Conservation (phyloP, 2,113 vertebrate species). For the Mesitornis unicolor region DNA sequence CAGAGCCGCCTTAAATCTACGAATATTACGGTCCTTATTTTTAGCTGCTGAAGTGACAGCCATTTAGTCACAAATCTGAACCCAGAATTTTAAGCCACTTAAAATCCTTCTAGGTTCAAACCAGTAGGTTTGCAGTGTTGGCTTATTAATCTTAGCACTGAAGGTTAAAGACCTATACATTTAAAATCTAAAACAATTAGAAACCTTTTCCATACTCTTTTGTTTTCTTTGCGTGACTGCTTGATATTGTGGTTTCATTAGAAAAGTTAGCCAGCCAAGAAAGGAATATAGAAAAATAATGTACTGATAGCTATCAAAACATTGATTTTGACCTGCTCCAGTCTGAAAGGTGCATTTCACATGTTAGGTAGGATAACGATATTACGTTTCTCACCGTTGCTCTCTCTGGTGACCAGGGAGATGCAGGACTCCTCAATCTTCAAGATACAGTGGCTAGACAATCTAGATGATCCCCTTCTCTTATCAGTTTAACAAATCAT, state of each 20-base stretch:
- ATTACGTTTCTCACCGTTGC: fast-evolving
- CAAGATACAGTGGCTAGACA: not conserved
- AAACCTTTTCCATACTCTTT: not conserved
- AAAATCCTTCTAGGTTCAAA: not conserved
- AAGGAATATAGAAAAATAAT: not conserved
- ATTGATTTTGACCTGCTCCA: not conserved
- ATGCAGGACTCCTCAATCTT: not conserved
- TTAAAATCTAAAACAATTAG: not conserved
- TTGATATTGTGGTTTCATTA: not conserved
- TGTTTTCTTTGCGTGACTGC: not conserved
- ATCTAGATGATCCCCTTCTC: not conserved
- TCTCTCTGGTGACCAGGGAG: not conserved
- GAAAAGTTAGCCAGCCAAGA: not conserved
- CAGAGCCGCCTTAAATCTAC: constrained; percentile 10
- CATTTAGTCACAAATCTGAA: not conserved
- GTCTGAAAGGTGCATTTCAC: not conserved
- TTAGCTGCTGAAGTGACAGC: not conserved
- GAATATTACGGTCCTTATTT: not conserved
- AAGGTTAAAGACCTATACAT: not conserved
- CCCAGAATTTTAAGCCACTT: not conserved
- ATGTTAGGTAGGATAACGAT: not conserved
- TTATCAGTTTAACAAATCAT: not conserved
- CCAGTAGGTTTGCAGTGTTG: not conserved
- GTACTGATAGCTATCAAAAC: not conserved
- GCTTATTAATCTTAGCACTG: not conserved